Percentiles rank a stretch among this genome's conserved stretches.
phyloP scores from a whole-genome alignment of 2,888 invertebrate genomes.

The Drosophila lacicola region DNA sequence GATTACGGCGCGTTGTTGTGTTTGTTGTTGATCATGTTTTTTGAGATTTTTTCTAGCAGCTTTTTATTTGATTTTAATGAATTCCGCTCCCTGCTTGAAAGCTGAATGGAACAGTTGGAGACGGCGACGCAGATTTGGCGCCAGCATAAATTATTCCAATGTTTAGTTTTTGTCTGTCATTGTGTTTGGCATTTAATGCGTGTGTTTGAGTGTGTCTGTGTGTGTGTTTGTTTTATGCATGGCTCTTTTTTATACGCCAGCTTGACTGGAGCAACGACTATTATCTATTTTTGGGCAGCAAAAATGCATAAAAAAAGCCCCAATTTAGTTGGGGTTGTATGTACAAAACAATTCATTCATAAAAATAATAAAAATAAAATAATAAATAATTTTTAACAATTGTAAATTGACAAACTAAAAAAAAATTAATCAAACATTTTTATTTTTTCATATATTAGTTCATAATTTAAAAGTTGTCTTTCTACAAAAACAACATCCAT shows the following conservation, averaged over 20 bases:
- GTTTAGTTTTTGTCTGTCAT: conserved; percentile 44
- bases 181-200: conserved; percentile 20
- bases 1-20: conserved; percentile 40
- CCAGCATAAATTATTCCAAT: conserved; percentile 61
- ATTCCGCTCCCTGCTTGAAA: conserved; percentile 12
- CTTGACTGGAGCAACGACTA: conserved; percentile 11
- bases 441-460: too few relatives aligned
- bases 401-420: too few relatives aligned
- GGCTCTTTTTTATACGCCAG: conserved; percentile 20
- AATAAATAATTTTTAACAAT: too few relatives aligned
- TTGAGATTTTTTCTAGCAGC: conserved; percentile 40
- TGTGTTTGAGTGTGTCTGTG: not conserved
- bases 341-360: not conserved
- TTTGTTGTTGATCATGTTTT: not conserved
- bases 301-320: not conserved
- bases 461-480: too few relatives aligned
- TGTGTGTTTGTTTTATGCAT: conserved; percentile 7
- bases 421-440: too few relatives aligned
- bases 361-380: too few relatives aligned
- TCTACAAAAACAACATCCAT: too few relatives aligned
- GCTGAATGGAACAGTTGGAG: conserved; percentile 23
- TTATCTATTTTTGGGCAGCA: not conserved
- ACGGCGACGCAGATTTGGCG: conserved; percentile 51
- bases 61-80: conserved; percentile 52
- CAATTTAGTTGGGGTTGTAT: not conserved